Conservation (phyloP, 2,113 vertebrate species). For the Oreotrochilus melanogaster region DNA sequence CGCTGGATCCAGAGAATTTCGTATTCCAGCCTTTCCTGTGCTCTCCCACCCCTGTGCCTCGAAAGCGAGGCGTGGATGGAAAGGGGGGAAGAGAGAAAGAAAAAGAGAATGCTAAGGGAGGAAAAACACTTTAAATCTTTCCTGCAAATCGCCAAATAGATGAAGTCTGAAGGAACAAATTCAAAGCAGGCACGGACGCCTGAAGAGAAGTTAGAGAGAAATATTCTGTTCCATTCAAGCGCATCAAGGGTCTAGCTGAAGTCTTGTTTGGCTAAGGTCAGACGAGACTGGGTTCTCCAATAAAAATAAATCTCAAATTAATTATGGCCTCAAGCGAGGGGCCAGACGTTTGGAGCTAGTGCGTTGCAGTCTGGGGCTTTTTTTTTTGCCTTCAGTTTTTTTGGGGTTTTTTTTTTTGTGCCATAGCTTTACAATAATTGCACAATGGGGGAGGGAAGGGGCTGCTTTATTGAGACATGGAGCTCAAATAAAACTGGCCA, state of each 20-base stretch:
- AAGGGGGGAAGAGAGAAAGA: background rate
- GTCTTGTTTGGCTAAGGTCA: constrained; percentile 99
- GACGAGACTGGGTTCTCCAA: constrained; percentile 96
- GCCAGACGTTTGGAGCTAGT: constrained; percentile 91
- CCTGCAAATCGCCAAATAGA: constrained; percentile 74
- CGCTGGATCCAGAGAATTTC: background rate
- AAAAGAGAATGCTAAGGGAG: constrained; percentile 7
- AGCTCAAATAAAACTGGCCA: constrained; percentile 37
- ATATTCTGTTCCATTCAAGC: constrained; percentile 90
- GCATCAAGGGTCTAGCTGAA: constrained; percentile 89
- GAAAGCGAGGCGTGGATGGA: background rate
- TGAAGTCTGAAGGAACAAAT: constrained; percentile 86
- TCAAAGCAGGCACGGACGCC: constrained; percentile 87
- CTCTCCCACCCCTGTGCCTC: background rate
- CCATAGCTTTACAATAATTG: constrained; percentile 63
- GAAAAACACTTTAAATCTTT: constrained; percentile 75
- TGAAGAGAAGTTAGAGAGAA: constrained; percentile 88
- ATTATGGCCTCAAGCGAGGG: constrained; percentile 97
- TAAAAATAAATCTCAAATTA: constrained; percentile 99
- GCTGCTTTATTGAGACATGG: constrained; percentile 11
- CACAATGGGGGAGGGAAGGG: background rate
- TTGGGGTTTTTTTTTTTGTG: constrained; percentile 33
- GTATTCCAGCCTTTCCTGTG: background rate
- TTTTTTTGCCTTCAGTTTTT: constrained; percentile 81
- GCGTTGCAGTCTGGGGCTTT: constrained; percentile 81